These are phyloP conservation scores for Drosophila kanapiae DNA, from an alignment of 1,140 invertebrate species.

Conservation along the genomic window DNA sequence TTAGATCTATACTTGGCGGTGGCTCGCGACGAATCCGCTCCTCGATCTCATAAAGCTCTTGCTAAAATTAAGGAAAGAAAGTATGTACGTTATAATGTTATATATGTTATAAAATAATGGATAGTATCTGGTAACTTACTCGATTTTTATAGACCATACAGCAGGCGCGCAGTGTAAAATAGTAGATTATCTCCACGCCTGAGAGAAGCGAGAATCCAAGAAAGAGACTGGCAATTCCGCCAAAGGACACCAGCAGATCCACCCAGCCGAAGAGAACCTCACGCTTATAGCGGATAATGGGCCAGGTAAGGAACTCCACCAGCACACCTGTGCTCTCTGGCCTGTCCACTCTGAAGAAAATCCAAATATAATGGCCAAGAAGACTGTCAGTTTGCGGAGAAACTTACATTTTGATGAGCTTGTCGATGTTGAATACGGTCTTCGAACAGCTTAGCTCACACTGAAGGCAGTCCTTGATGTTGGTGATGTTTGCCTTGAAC, in stretches of 20 bases:
- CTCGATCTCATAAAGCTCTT: slow-evolving; percentile 81
- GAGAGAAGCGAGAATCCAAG: slow-evolving; percentile 91
- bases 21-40: slow-evolving; percentile 70
- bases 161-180: slow-evolving; percentile 89
- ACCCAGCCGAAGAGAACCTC: slow-evolving; percentile 92
- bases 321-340: slow-evolving; percentile 65
- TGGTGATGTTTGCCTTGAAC: slow-evolving; percentile 86
- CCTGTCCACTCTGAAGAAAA: slow-evolving; percentile 51
- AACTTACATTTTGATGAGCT: slow-evolving; percentile 87
- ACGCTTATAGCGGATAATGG: slow-evolving; percentile 90
- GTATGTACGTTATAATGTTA: too few species aligned
- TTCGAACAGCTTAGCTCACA: slow-evolving; percentile 90
- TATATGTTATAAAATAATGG: neutral
- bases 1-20: slow-evolving; percentile 71
- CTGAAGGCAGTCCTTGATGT: slow-evolving; percentile 87
- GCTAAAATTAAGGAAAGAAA: slow-evolving; percentile 38
- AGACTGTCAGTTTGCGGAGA: too few species aligned
- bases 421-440: slow-evolving; percentile 91
- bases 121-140: slow-evolving; percentile 28
- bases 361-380: too few species aligned
- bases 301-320: slow-evolving; percentile 89
- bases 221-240: slow-evolving; percentile 90
- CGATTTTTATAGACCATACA: slow-evolving; percentile 87
- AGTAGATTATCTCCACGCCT: slow-evolving; percentile 90
- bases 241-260: slow-evolving; percentile 89